These are phyloP conservation scores for Linepithema humile DNA, from an alignment of 1,140 invertebrate genomes.

Conservation along the genomic window DNA sequence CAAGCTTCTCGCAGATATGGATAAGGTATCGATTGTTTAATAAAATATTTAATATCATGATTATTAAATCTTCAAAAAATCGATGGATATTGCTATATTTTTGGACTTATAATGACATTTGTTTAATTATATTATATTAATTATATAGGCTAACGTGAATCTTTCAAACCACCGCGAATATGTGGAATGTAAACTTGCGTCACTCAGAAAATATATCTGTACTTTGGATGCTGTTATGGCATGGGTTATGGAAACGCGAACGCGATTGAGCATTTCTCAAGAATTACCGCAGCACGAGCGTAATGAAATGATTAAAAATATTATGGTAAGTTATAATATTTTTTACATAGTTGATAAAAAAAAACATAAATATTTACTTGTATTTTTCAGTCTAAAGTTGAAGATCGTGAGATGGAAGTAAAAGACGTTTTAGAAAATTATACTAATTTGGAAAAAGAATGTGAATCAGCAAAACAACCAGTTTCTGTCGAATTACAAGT, in stretches of 20 bases:
- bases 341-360: neutral
- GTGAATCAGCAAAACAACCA: slow-evolving; percentile 85
- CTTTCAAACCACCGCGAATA: slow-evolving; percentile 86
- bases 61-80: neutral
- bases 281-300: slow-evolving; percentile 84
- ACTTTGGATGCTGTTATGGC: slow-evolving; percentile 85
- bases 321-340: slow-evolving; percentile 84
- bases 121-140: no score
- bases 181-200: slow-evolving; percentile 86
- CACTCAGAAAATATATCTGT: slow-evolving; percentile 86
- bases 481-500: slow-evolving; percentile 86
- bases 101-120: slow-evolving; percentile 34
- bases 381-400: slow-evolving; percentile 81
- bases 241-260: slow-evolving; percentile 86
- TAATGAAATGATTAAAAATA: slow-evolving; percentile 85
- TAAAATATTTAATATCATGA: slow-evolving; percentile 29
- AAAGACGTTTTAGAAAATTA: slow-evolving; percentile 89
- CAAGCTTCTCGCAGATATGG: slow-evolving; percentile 83
- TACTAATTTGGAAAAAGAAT: slow-evolving; percentile 88
- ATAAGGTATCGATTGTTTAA: slow-evolving; percentile 81
- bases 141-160: slow-evolving; percentile 83
- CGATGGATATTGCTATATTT: neutral
- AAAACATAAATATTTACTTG: slow-evolving; percentile 5
- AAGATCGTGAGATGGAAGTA: slow-evolving; percentile 87
- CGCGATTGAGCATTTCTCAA: slow-evolving; percentile 83